A percentile compares a stretch with the other conserved stretches of the same genome.
phyloP scores from a whole-genome alignment of 1,140 invertebrate species.

The Habropoda laboriosa region DNA sequence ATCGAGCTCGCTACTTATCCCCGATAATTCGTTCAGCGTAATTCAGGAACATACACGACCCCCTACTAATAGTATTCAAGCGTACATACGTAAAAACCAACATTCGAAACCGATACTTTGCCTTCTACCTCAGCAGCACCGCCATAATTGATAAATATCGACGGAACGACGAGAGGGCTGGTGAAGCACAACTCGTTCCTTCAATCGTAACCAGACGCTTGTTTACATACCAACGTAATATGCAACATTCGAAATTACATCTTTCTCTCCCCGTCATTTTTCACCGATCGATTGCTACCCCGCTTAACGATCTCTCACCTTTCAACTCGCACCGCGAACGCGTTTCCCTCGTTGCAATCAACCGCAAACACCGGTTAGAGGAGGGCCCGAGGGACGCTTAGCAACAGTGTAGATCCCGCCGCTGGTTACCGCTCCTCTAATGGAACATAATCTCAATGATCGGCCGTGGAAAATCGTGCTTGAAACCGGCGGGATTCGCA shows the following conservation, averaged over 20 bases:
- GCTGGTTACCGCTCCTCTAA: neutral
- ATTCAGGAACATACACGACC: neutral
- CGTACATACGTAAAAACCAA: neutral
- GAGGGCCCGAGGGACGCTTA: neutral
- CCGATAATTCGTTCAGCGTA: neutral
- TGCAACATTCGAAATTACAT: conserved; percentile 26
- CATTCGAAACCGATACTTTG: neutral
- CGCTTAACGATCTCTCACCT: conserved; percentile 35
- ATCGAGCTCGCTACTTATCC: neutral
- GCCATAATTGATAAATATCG: neutral
- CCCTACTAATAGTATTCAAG: neutral
- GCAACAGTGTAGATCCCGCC: conserved; percentile 3
- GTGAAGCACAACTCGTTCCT: neutral
- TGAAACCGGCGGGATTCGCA: neutral
- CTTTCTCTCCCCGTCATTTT: neutral
- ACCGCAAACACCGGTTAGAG: conserved; percentile 5
- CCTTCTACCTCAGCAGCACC: neutral
- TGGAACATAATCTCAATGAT: conserved; percentile 9
- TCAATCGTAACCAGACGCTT: neutral
- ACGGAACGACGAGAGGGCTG: neutral
- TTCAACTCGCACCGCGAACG: conserved; percentile 15
- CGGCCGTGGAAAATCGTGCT: neutral
- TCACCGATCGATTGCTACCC: conserved; percentile 32
- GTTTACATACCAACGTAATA: conserved; percentile 32
- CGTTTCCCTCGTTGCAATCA: conserved; percentile 4